Evolutionary conservation across 1,140 invertebrate species (phyloP).

Genomic region (Aplysia californica): DNA sequence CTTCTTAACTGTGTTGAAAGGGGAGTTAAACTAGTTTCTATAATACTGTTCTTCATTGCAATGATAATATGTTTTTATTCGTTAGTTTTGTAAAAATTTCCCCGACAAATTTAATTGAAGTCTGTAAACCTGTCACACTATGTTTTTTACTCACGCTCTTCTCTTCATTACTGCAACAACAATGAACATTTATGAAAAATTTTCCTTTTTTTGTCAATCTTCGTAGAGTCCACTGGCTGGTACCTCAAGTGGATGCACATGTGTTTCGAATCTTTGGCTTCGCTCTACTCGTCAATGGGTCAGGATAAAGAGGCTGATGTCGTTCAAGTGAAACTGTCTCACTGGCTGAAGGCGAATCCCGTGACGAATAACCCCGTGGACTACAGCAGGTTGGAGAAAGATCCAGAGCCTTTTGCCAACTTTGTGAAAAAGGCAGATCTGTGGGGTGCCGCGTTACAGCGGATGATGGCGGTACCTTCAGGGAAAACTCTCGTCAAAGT

Average conservation of each 20-base stretch:
- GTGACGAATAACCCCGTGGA: slow-evolving; percentile 85
- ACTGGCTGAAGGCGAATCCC: slow-evolving; percentile 78
- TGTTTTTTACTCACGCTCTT: too few relatives aligned
- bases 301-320: slow-evolving; percentile 51
- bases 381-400: slow-evolving; percentile 36
- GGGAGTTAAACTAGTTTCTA: too few relatives aligned
- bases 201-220: too few relatives aligned
- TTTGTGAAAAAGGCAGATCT: slow-evolving; percentile 56
- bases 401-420: slow-evolving; percentile 43
- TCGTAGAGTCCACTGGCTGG: slow-evolving; percentile 54
- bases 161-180: too few relatives aligned
- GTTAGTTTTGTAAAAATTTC: too few relatives aligned
- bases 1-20: too few relatives aligned
- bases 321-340: slow-evolving; percentile 75
- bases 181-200: too few relatives aligned
- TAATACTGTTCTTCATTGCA: too few relatives aligned
- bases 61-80: too few relatives aligned
- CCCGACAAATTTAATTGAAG: too few relatives aligned
- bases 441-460: slow-evolving; percentile 41
- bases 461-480: background rate
- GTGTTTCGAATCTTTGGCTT: slow-evolving; percentile 53
- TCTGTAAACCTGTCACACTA: too few relatives aligned
- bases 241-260: slow-evolving; percentile 60
- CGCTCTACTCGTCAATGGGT: slow-evolving; percentile 43
- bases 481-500: background rate